Percentiles rank a stretch among this genome's conserved stretches.
Evolutionary conservation across 2,797 vertebrate species (phyloP).

Genomic region (Enoplosus armatus): DNA sequence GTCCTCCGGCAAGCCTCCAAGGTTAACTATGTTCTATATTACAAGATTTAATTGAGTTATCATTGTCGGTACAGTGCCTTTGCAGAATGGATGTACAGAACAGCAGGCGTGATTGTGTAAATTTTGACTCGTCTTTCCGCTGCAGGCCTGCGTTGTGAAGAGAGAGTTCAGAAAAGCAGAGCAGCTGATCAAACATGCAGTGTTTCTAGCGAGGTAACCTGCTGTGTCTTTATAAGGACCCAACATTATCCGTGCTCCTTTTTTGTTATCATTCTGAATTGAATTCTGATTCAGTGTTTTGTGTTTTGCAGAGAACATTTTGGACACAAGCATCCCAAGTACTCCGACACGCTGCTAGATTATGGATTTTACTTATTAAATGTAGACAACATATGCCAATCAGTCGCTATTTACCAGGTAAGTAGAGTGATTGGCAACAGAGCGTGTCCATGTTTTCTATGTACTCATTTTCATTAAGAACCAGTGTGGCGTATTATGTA

Average conservation of each 20-base stretch:
- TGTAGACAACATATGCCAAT: conserved; percentile 99
- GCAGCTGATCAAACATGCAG: conserved; percentile 98
- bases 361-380: conserved; percentile 99
- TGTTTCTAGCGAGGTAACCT: conserved; percentile 95
- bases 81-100: neutral
- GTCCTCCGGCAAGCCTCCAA: conserved; percentile 99
- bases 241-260: neutral
- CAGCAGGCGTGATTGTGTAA: neutral
- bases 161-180: conserved; percentile 99
- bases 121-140: conserved; percentile 17
- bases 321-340: conserved; percentile 98
- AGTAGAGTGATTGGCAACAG: conserved; percentile 1
- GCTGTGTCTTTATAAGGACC: conserved; percentile 1
- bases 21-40: conserved; percentile 72
- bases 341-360: conserved; percentile 97
- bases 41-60: neutral
- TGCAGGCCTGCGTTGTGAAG: conserved; percentile 98
- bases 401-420: conserved; percentile 99
- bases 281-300: conserved; percentile 32
- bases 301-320: conserved; percentile 93
- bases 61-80: neutral
- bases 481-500: neutral
- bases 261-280: neutral
- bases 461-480: neutral
- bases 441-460: fast-evolving